These are phyloP conservation scores for Pseudochirops cupreus DNA, from an alignment of 2,797 vertebrate species.

Conservation along the genomic window DNA sequence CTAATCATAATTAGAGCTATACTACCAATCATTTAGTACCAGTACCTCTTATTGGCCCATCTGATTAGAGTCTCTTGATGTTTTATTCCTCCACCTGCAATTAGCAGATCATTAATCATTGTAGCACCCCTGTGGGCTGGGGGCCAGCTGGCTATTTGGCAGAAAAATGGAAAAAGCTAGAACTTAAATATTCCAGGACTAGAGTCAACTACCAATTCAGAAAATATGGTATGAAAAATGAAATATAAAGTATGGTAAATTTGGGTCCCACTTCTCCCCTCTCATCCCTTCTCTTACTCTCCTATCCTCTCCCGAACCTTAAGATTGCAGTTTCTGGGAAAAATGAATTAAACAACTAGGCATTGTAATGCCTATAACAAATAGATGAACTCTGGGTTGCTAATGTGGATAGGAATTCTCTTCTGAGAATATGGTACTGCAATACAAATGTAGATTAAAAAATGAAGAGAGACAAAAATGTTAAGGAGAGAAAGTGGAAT, in stretches of 20 bases:
- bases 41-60: background rate
- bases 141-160: background rate
- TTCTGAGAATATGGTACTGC: background rate
- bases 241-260: background rate
- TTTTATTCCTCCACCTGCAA: background rate
- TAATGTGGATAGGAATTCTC: background rate
- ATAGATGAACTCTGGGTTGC: background rate
- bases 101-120: background rate
- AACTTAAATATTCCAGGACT: rapidly evolving
- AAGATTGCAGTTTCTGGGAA: background rate
- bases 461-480: background rate
- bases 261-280: background rate
- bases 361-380: background rate
- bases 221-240: background rate
- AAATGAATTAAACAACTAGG: background rate
- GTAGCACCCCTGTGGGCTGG: background rate
- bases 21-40: background rate
- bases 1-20: background rate
- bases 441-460: background rate
- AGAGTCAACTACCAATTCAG: background rate
- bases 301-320: background rate
- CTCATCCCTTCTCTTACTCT: background rate
- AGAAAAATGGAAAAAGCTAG: conserved; percentile 7
- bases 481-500: background rate
- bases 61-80: background rate